Conservation (phyloP, 2,113 vertebrate genomes). For the Gavia stellata region DNA sequence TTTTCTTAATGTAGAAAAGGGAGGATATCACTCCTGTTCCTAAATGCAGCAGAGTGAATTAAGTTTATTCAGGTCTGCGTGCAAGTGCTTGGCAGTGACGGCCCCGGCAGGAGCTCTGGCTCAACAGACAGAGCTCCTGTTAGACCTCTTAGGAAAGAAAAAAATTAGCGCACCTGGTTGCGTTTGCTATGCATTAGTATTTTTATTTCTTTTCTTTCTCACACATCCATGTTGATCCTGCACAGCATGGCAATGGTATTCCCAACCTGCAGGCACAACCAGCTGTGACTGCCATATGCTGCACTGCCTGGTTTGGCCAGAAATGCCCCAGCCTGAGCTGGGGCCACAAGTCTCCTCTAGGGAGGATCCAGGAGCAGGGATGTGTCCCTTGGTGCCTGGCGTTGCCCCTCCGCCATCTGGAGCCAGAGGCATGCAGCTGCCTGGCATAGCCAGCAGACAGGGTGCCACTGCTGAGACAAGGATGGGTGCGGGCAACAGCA, state of each 20-base stretch:
- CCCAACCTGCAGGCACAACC: neutral
- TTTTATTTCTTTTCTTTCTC: neutral
- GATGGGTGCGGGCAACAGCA: neutral
- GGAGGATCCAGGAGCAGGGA: neutral
- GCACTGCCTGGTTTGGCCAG: neutral
- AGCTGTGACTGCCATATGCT: accelerated
- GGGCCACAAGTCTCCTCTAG: accelerated
- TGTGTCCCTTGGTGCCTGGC: neutral
- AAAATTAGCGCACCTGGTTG: neutral
- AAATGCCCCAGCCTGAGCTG: neutral
- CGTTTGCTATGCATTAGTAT: neutral
- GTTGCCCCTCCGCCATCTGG: neutral
- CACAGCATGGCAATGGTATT: accelerated
- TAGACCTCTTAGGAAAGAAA: neutral
- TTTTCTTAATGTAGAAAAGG: neutral
- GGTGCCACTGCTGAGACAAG: neutral
- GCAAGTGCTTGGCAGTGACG: accelerated
- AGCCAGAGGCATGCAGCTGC: neutral
- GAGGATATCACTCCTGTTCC: neutral
- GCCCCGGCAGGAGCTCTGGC: neutral
- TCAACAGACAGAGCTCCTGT: neutral
- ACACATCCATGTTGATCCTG: neutral
- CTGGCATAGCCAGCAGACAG: neutral
- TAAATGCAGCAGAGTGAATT: neutral
- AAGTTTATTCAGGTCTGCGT: neutral